Percentiles rank a stretch among this genome's conserved stretches.
These are phyloP conservation scores for Pemphigus obesinymphae DNA, from an alignment of 1,140 invertebrate species.

Conservation along the genomic window DNA sequence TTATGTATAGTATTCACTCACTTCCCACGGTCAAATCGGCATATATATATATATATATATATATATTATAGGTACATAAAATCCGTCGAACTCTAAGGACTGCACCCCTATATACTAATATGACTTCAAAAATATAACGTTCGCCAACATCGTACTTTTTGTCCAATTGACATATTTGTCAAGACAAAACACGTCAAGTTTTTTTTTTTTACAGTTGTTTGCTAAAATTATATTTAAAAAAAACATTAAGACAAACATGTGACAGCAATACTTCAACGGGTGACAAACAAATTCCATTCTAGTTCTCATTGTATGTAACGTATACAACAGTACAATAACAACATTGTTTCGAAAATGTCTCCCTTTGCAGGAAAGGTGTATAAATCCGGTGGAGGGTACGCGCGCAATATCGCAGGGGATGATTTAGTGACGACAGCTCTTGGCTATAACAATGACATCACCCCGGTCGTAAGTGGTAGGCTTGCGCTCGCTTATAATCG, in stretches of 20 bases:
- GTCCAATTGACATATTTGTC: background rate
- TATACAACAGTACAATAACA: background rate
- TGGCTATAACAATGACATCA: slow-evolving; percentile 5
- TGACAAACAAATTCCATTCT: slow-evolving; percentile 34
- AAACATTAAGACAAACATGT: slow-evolving; percentile 23
- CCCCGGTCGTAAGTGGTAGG: background rate
- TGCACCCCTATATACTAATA: background rate
- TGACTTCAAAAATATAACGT: background rate
- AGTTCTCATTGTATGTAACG: background rate
- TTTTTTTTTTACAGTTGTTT: background rate
- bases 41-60: background rate
- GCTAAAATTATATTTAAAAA: background rate
- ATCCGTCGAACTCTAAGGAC: background rate
- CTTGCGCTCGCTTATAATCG: slow-evolving; percentile 24
- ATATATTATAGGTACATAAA: too few species aligned
- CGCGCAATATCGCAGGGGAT: slow-evolving; percentile 25
- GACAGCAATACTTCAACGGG: slow-evolving; percentile 22
- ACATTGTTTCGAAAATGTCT: slow-evolving; percentile 22
- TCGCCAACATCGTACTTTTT: background rate
- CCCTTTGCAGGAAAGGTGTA: background rate
- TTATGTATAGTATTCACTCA: background rate
- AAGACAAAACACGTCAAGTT: background rate
- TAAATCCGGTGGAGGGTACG: background rate
- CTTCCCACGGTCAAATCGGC: slow-evolving; percentile 3
- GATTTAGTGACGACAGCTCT: slow-evolving; percentile 39